Base-by-base conservation (phyloP, 2,888 invertebrate species). In the Nomada ruficornis region DNA sequence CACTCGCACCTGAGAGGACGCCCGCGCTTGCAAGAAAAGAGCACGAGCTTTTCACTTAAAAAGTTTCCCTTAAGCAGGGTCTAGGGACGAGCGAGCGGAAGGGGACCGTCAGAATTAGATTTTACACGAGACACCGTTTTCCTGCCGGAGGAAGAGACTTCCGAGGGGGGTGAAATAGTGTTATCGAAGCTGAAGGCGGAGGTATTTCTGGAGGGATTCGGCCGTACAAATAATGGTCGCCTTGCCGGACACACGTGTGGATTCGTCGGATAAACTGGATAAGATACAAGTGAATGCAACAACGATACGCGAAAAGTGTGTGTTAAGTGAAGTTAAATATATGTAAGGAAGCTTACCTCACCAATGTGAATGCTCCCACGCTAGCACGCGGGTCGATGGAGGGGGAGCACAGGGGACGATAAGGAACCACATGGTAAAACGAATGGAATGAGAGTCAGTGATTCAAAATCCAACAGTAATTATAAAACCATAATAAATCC, bases 1-100 rank as follows among this genome's bases (percentile, higher is more conserved):
- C 36, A 1, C 65, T 59, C 64, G 83, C 72, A 76, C 78, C 82
- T 79, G 83, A 63, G 77, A 79, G 77, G 73, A 71, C 77, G 29
- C n/a, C 59, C 59, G 74, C 36, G 50, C 64, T 36, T 73, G 64
- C 67, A 79, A 79, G 81, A 77, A 85, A 76, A 70, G 67, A 82
- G 82, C 72, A 76, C 74, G 77, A 86, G 88, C 86, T 85, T 86
- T 88, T 88, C 86, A 88, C 88, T 88, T 88, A 88, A 88, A 88
- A 88, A 88, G 88, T 88, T 88, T 88, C 82, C 65, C 80, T 84
- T 87, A 88, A 88, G 80, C 75, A 85, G 85, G 82, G 82, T 78
- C 80, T 68, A 54, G 84, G 73, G 82, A 80, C 75, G 79, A 20
- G 69, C 29, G 59, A 72, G 67, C 72, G 86, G 70, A 44, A 62